Percentiles rank a stretch among this genome's conserved stretches.
These are phyloP conservation scores for Arothron firmamentum DNA, from an alignment of 2,113 vertebrate species.

Conservation along the genomic window DNA sequence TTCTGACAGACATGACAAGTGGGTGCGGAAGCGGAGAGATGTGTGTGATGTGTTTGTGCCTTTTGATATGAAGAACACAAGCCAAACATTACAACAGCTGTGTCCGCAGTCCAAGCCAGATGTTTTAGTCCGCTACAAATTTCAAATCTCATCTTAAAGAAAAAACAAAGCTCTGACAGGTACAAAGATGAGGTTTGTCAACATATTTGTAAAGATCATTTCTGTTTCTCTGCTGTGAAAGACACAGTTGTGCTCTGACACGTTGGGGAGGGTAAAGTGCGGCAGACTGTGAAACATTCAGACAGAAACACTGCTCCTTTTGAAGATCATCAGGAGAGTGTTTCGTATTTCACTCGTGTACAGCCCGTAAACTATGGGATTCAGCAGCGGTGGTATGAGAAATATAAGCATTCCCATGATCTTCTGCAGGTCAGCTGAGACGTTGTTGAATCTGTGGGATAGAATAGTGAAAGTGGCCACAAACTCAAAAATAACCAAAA, in stretches of 20 bases:
- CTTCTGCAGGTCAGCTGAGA: conserved; percentile 65
- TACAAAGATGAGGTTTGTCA: too few relatives aligned
- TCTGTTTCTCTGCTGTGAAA: background rate
- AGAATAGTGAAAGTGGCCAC: conserved; percentile 68
- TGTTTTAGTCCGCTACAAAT: too few relatives aligned
- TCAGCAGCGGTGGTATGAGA: conserved; percentile 68
- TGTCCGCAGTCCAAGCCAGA: too few relatives aligned
- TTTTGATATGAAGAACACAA: too few relatives aligned
- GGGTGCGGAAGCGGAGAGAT: conserved; percentile 48
- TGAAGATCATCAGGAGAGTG: conserved; percentile 46
- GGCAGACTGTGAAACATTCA: conserved; percentile 3
- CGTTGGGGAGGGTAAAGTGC: background rate
- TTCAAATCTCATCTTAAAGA: too few relatives aligned
- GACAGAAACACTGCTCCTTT: conserved; percentile 18
- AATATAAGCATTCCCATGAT: conserved; percentile 74
- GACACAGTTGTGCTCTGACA: background rate
- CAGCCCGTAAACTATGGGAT: conserved; percentile 72
- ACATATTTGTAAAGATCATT: too few relatives aligned
- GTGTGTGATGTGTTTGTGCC: conserved; percentile 59
- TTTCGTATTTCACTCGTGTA: conserved; percentile 66
- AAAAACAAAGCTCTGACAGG: too few relatives aligned
- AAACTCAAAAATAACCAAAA: conserved; percentile 69
- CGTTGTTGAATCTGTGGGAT: conserved; percentile 66
- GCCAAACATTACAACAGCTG: too few relatives aligned
- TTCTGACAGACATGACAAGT: too few relatives aligned